Conservation (phyloP, 2,888 invertebrate species). For the Asteroscopus sphinx region DNA sequence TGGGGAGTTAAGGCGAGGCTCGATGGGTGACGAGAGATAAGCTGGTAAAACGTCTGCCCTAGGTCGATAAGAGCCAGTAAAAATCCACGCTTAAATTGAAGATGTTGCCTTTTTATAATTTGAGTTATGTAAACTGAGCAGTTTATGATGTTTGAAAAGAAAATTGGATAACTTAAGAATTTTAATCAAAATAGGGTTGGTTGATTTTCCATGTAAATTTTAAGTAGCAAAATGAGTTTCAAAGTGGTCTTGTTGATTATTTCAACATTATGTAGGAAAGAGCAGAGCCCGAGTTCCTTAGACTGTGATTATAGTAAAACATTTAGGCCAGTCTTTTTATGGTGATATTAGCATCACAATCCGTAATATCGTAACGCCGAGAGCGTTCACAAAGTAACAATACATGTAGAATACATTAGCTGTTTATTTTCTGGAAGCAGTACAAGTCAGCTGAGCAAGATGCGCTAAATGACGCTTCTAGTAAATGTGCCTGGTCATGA, state of each 20-base stretch:
- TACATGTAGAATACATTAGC: conserved; percentile 44
- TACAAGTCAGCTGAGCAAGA: conserved; percentile 38
- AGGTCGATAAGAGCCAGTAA: conserved; percentile 55
- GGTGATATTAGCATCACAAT: conserved; percentile 1
- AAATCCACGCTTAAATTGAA: conserved; percentile 24
- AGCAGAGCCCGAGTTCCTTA: no score
- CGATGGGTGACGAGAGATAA: conserved; percentile 54
- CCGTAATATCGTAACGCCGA: conserved; percentile 7
- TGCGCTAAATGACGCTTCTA: conserved; percentile 46
- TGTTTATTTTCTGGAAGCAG: conserved; percentile 49
- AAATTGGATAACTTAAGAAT: not conserved
- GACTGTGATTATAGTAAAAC: no score
- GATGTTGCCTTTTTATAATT: conserved; percentile 34
- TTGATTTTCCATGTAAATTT: no score
- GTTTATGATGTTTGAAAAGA: conserved; percentile 2
- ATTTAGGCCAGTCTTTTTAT: not conserved
- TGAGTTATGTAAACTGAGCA: conserved; percentile 13
- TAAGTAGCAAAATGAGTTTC: no score
- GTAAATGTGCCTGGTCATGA: conserved; percentile 42
- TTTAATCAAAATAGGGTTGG: no score
- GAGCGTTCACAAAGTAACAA: conserved; percentile 15
- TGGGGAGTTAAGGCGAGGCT: conserved; percentile 21
- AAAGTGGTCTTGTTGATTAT: no score
- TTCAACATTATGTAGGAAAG: no score
- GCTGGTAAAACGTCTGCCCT: conserved; percentile 52